Evolutionary conservation across 1,140 invertebrate genomes (phyloP).

Genomic region (Drosophila serrata): DNA sequence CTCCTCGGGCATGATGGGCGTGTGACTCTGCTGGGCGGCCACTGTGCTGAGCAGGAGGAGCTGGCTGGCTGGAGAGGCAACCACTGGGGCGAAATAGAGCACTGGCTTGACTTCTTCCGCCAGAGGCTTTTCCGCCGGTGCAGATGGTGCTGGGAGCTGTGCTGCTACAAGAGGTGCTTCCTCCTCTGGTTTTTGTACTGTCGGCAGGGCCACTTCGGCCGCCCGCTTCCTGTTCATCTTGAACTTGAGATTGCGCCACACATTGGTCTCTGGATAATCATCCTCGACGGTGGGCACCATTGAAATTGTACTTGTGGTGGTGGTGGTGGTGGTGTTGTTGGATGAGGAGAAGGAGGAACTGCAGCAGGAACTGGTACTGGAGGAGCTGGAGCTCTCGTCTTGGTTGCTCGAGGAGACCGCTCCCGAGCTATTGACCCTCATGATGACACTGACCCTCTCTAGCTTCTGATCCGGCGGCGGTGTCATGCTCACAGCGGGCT

Average conservation of each 20-base stretch:
- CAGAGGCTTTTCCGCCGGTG: slow-evolving; percentile 7
- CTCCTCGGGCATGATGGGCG: slow-evolving; percentile 17
- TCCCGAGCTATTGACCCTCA: slow-evolving; percentile 92
- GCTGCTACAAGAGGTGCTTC: slow-evolving; percentile 5
- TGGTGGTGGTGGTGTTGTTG: slow-evolving; percentile 24
- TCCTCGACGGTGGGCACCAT: slow-evolving; percentile 48
- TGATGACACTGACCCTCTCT: slow-evolving; percentile 89
- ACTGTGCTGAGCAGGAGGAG: slow-evolving; percentile 70
- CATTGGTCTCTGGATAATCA: slow-evolving; percentile 87
- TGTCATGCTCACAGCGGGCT: slow-evolving; percentile 60
- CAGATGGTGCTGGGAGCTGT: slow-evolving; percentile 6
- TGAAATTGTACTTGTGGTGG: slow-evolving; percentile 31
- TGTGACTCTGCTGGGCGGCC: slow-evolving; percentile 46
- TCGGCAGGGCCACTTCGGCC: slow-evolving; percentile 61
- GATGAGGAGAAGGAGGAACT: slow-evolving; percentile 30
- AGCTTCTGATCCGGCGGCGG: slow-evolving; percentile 73
- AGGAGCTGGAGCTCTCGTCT: slow-evolving; percentile 53
- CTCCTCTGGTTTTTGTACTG: slow-evolving; percentile 31
- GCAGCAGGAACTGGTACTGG: slow-evolving; percentile 38
- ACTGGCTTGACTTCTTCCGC: slow-evolving; percentile 13
- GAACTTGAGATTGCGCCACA: slow-evolving; percentile 91
- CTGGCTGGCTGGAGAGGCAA: slow-evolving; percentile 39
- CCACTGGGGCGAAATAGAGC: slow-evolving; percentile 31
- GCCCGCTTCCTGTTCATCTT: slow-evolving; percentile 89
- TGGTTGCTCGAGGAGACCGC: slow-evolving; percentile 64